Base-by-base conservation (phyloP, 1,140 invertebrate genomes). In the Lordiphosa clarofinis region DNA sequence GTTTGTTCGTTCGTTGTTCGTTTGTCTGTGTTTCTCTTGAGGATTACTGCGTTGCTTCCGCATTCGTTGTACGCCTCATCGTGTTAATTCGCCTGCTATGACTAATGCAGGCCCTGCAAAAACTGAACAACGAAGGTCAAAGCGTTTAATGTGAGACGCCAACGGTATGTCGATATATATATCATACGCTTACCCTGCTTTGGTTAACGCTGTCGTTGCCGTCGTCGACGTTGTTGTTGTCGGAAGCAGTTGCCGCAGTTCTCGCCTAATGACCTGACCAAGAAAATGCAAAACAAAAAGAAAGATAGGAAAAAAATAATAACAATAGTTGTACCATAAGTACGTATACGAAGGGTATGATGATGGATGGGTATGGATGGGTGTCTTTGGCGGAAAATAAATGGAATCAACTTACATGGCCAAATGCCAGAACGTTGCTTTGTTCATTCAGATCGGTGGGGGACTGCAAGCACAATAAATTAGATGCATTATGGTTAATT, bases 101-200 rank as follows among this genome's bases (percentile, higher is more conserved):
- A 69, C 65, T 69, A 69, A 54, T 61, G 56, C 65, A 61, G 65
- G 56, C 50, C 43, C 66, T 69, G 65, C 37, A 69, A 69, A 12
- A 54, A 54, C 33, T 69, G 19, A 2, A 38, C 44, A 38, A 37
- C 15, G 56, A 74, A 66, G 75, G 76, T 81, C 60, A 62, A 65
- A 81, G 43, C 72, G 71, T 81, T 81, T 81, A 81, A 72, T 67
- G 33, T 35, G 5, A 65, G 53, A 8, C 60, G 15, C 55, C 28
- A 10, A 33, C 38, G 19, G 12, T 44, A 15, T 24, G 4, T 24
- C 4, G 4, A 24, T 24, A 24, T 24, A 24, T 24, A 33, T 21
- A 36, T 28, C 36, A 28, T 53, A 31, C 47, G 8, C 63, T 68
- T 73, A 50, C 36, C 60, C 44, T 50, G 37, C 61, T 65, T 48